phyloP scores from a whole-genome alignment of 2,888 invertebrate genomes.

The Cheilosia pagana region DNA sequence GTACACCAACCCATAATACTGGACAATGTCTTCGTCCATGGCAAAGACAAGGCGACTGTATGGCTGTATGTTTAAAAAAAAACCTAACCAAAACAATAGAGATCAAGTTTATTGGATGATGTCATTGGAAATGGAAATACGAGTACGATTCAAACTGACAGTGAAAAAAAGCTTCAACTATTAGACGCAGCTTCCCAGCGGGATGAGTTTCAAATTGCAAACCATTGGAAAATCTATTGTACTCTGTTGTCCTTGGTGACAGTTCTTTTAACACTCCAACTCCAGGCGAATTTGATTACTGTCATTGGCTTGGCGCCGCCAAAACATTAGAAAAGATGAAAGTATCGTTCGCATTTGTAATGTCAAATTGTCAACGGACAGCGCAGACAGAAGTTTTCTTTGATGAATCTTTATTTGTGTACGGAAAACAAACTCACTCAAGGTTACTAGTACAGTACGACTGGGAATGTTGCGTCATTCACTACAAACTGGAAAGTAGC shows the following conservation, averaged over 20 bases:
- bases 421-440: background rate
- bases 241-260: no score
- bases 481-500: background rate
- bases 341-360: background rate
- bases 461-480: background rate
- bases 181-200: no score
- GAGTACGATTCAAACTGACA: background rate
- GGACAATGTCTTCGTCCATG: background rate
- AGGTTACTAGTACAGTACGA: background rate
- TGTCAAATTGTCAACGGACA: background rate
- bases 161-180: no score
- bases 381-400: background rate
- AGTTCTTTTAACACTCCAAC: no score
- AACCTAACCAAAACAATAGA: background rate
- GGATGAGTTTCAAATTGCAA: no score
- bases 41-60: background rate
- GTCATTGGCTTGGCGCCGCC: no score
- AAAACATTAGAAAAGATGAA: no score
- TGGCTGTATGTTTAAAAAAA: background rate
- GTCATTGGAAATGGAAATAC: background rate
- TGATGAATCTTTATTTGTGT: background rate
- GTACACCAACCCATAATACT: background rate
- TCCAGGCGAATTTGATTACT: no score
- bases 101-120: slow-evolving; percentile 1
- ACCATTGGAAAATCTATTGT: no score